These are phyloP conservation scores for Vanessa cardui DNA, from an alignment of 2,888 invertebrate species.

Conservation along the genomic window DNA sequence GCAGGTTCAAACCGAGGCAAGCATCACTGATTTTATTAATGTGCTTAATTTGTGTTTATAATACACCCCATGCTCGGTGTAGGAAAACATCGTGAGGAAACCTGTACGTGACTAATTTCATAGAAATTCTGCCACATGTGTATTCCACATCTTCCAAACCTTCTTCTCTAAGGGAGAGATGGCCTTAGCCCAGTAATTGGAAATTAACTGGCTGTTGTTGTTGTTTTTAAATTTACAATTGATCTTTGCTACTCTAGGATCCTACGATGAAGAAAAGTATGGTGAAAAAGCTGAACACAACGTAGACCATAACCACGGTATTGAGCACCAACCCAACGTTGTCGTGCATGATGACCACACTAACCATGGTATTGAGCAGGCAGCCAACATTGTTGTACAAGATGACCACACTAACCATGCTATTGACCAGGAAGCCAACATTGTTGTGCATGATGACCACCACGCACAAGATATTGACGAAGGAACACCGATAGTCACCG, in stretches of 20 bases:
- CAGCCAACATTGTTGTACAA: conserved; percentile 18
- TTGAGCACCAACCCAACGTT: conserved; percentile 23
- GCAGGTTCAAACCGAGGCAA: too few species aligned
- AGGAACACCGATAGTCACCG: conserved; percentile 51
- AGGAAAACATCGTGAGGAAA: too few species aligned
- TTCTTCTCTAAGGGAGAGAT: too few species aligned
- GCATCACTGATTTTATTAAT: too few species aligned
- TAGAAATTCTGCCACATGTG: too few species aligned
- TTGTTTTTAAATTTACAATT: too few species aligned
- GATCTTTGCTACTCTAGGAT: conserved; percentile 51
- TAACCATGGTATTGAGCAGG: conserved; percentile 22
- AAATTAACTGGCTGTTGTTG: too few species aligned
- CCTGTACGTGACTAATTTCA: too few species aligned
- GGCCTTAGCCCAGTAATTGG: too few species aligned
- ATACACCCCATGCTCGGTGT: too few species aligned
- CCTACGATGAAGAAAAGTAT: conserved; percentile 69
- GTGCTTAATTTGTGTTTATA: too few species aligned
- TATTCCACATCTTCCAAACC: too few species aligned
- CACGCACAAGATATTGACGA: conserved; percentile 52
- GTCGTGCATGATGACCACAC: conserved; percentile 23
- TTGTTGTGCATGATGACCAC: conserved; percentile 21
- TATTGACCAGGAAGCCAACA: conserved; percentile 25
- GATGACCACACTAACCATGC: conserved; percentile 32
- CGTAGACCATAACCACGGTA: conserved; percentile 6
- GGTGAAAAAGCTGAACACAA: conserved; percentile 28